Base-by-base conservation (phyloP, 2,113 vertebrate species). In the Xyliphius kryptos region DNA sequence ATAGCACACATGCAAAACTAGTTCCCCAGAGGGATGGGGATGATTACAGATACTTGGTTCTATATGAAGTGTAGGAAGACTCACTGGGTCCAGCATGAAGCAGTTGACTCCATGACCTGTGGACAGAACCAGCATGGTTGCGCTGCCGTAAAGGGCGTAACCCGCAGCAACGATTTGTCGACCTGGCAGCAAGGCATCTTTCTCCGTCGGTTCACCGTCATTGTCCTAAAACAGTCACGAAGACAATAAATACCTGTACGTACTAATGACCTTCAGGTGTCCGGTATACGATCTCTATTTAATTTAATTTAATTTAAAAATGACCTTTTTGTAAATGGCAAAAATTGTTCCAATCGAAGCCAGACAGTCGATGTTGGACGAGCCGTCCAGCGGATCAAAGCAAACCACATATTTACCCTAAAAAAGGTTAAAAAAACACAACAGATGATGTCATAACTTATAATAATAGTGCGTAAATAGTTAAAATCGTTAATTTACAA, bases 51-150 rank as follows among this genome's bases (percentile, higher is more conserved):
- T n/a, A n/a, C n/a, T n/a, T n/a, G n/a, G n/a, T n/a, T n/a, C n/a
- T n/a, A n/a, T n/a, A n/a, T n/a, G n/a, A n/a, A n/a, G n/a, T n/a
- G n/a, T n/a, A n/a, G n/a, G n/a, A n/a, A 7, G 64, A 80, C 90
- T 88, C 56, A 99, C 96, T 6, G 94, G 96, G 71, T 99, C 96
- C 7, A 99, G 85, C 96, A 99, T 98, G 80, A 99, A 98, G 77
- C 95, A 92, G 82, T 98, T 94, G 79, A 99, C 95, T 1, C 92
- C 91, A 36, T 83, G 82, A 2, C 89, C 87, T 3, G 88, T 90
- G 56, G 93, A 95, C 1, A 99, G 80, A 6, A 97, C 94, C 75
- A 99, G 62, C 94, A 97, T 97, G 44, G 95, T 97, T 77, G 96
- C 96, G 46, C 96, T 99, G 58, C 96, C 96, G 0, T 97, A 99